Percentiles rank a stretch among this genome's conserved stretches.
These are phyloP conservation scores for Wasmannia auropunctata DNA, from an alignment of 1,140 invertebrate species.

Conservation along the genomic window DNA sequence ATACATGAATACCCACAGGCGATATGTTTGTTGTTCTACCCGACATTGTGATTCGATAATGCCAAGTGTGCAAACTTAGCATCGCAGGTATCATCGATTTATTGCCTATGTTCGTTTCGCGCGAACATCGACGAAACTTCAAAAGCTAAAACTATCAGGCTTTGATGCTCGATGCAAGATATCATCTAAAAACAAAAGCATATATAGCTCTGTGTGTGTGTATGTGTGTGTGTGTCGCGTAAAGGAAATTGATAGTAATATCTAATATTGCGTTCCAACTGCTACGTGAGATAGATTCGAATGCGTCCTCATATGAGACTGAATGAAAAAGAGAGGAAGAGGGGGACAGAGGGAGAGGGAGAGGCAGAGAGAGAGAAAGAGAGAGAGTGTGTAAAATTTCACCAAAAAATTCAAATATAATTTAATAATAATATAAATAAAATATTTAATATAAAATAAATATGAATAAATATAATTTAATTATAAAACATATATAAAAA, in stretches of 20 bases:
- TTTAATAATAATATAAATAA: too few species aligned
- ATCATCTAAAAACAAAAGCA: not conserved
- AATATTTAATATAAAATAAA: too few species aligned
- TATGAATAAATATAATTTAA: too few species aligned
- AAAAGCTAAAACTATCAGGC: slow-evolving; percentile 39
- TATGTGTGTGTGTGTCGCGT: not conserved
- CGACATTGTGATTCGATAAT: slow-evolving; percentile 16
- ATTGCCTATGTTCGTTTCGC: not conserved
- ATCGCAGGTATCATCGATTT: slow-evolving; percentile 26
- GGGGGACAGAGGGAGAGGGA: not conserved
- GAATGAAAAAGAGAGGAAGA: not conserved
- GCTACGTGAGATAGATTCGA: slow-evolving; percentile 7
- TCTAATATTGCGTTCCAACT: slow-evolving; percentile 17
- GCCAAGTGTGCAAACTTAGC: slow-evolving; percentile 32
- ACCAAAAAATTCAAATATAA: too few species aligned
- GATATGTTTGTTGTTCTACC: not conserved
- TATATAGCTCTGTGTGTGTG: too few species aligned
- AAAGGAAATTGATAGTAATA: slow-evolving; percentile 7
- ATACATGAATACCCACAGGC: not conserved
- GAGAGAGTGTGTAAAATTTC: too few species aligned
- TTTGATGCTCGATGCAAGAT: not conserved
- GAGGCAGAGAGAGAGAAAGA: not conserved
- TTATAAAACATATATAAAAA: too few species aligned
- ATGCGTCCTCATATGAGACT: not conserved
- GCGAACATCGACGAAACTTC: slow-evolving; percentile 1